Percentiles rank a stretch among this genome's conserved stretches.
Evolutionary conservation across 2,888 invertebrate genomes (phyloP).

Genomic region (Xanthia icteritia): DNA sequence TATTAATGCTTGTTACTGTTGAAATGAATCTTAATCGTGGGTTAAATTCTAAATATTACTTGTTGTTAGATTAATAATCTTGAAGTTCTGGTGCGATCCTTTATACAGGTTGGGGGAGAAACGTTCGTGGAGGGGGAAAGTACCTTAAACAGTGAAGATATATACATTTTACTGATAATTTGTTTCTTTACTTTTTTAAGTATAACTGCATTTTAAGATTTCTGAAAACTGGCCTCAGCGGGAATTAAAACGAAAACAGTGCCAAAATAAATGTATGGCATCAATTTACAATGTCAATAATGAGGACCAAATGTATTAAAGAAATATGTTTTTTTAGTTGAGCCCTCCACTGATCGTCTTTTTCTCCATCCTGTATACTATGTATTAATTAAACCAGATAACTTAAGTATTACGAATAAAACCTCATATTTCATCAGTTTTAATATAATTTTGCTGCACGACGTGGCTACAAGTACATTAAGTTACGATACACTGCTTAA

Average conservation of each 20-base stretch:
- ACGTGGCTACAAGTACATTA: slow-evolving; percentile 33
- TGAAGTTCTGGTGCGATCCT: neutral
- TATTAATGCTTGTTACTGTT: neutral
- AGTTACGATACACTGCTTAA: slow-evolving; percentile 18
- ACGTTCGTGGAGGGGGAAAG: neutral
- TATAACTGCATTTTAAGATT: neutral
- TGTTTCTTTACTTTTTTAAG: no score
- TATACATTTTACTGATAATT: neutral
- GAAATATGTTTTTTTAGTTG: neutral
- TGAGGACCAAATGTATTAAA: neutral
- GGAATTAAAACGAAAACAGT: neutral
- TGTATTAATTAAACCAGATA: neutral
- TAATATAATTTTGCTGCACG: slow-evolving; percentile 37
- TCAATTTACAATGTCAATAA: neutral
- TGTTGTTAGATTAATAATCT: slow-evolving; percentile 29
- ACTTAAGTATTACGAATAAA: slow-evolving; percentile 56
- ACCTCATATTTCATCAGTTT: slow-evolving; percentile 41
- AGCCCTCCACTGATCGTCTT: neutral
- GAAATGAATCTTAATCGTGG: slow-evolving; percentile 3
- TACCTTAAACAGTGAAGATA: neutral
- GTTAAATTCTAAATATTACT: slow-evolving; percentile 38
- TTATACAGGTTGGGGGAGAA: neutral
- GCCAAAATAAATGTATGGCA: slow-evolving; percentile 2
- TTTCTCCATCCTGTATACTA: neutral
- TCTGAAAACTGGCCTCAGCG: neutral